phyloP scores from a whole-genome alignment of 2,888 invertebrate genomes.

The Tenthredo livida region DNA sequence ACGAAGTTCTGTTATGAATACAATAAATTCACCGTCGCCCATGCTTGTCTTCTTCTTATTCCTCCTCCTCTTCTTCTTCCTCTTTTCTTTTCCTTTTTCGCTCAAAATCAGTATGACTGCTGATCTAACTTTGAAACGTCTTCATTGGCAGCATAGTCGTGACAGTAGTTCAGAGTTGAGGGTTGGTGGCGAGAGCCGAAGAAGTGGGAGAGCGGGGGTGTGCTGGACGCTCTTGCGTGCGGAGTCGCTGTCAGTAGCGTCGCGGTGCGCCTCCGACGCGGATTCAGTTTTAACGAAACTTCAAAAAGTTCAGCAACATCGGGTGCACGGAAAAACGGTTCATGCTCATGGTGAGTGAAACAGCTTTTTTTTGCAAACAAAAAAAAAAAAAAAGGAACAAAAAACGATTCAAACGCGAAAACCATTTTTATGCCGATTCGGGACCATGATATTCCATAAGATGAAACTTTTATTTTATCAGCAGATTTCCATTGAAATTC shows the following conservation, averaged over 20 bases:
- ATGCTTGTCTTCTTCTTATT: not conserved
- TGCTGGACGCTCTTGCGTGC: slow-evolving; percentile 67
- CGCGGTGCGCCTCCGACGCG: slow-evolving; percentile 68
- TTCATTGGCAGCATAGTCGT: not conserved
- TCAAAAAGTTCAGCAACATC: not conserved
- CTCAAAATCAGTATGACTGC: not conserved
- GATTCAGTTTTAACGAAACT: slow-evolving; percentile 56
- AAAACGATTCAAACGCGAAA: not conserved
- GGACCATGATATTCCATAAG: not conserved
- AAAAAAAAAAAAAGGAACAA: not conserved
- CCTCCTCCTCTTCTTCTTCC: not conserved
- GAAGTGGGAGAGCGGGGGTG: slow-evolving; percentile 65
- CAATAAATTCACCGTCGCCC: not conserved
- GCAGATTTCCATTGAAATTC: not conserved
- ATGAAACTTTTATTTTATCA: not conserved
- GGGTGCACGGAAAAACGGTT: not conserved
- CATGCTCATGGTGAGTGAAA: slow-evolving; percentile 6
- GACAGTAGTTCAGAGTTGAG: slow-evolving; percentile 25
- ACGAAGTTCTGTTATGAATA: not conserved
- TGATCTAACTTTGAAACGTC: not conserved
- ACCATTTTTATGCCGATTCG: not conserved
- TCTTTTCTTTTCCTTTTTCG: not conserved
- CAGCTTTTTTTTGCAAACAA: not conserved
- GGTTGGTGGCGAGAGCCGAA: slow-evolving; percentile 56
- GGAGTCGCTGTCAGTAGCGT: slow-evolving; percentile 68